Percentiles rank a stretch among this genome's conserved stretches.
Evolutionary conservation across 2,888 invertebrate species (phyloP).

Genomic region (Tenthredo amoena): DNA sequence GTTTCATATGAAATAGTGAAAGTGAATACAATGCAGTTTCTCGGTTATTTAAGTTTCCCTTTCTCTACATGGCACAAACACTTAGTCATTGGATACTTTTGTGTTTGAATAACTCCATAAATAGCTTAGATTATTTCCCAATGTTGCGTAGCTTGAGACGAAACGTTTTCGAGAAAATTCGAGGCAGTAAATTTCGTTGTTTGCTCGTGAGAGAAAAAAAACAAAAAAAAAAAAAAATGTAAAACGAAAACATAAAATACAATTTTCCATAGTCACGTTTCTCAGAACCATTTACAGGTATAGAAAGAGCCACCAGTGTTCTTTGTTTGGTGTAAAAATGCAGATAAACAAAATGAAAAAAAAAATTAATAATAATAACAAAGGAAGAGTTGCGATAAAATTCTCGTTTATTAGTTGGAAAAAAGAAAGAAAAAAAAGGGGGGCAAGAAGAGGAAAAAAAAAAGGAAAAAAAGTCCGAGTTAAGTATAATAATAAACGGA

Average conservation of each 20-base stretch:
- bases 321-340: neutral
- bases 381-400: neutral
- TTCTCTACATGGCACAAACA: constrained; percentile 27
- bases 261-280: neutral
- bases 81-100: constrained; percentile 42
- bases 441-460: neutral
- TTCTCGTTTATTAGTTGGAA: neutral
- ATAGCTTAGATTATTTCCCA: constrained; percentile 19
- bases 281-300: neutral
- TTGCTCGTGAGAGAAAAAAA: neutral
- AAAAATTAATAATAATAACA: neutral
- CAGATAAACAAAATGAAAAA: neutral
- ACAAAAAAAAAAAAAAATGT: neutral
- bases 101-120: constrained; percentile 29
- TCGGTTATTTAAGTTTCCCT: constrained; percentile 21
- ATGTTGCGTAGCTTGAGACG: neutral
- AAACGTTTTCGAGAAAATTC: neutral
- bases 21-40: constrained; percentile 34
- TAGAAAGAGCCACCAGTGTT: neutral
- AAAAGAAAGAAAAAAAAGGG: neutral
- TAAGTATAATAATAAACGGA: neutral
- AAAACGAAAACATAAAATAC: neutral
- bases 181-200: neutral
- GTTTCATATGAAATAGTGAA: neutral
- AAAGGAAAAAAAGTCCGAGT: neutral